A percentile compares a stretch with the other conserved stretches of the same genome.
phyloP scores from a whole-genome alignment of 1,140 invertebrate genomes.

The Pollicipes pollicipes region DNA sequence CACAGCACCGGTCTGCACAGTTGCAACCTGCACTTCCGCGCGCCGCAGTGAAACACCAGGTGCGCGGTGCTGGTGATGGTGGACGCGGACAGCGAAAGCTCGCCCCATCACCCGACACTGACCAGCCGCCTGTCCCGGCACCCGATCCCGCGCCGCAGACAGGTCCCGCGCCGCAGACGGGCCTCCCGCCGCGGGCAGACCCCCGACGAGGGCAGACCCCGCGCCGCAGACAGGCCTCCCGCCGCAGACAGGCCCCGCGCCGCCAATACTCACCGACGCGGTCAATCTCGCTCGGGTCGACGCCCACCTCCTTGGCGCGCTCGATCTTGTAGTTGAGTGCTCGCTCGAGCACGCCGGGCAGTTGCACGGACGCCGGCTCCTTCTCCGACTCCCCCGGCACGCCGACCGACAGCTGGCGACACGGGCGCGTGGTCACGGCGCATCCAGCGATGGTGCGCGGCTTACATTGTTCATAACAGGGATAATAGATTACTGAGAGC shows the following conservation, averaged over 20 bases:
- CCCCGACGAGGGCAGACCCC: neutral
- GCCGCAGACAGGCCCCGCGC: neutral
- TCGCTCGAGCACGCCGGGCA: constrained; percentile 72
- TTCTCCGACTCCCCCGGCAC: neutral
- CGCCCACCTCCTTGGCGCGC: constrained; percentile 54
- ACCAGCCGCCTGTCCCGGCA: neutral
- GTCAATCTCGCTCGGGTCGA: constrained; percentile 26
- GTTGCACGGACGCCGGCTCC: constrained; percentile 20
- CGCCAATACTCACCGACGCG: constrained; percentile 1
- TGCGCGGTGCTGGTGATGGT: too few relatives aligned
- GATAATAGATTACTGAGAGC: too few relatives aligned
- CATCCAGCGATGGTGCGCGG: too few relatives aligned
- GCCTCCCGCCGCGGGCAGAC: neutral
- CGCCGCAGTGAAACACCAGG: too few relatives aligned
- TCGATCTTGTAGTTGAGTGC: constrained; percentile 70
- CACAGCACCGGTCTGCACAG: too few relatives aligned
- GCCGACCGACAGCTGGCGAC: neutral
- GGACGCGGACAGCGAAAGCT: too few relatives aligned
- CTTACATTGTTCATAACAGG: too few relatives aligned
- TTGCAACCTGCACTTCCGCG: too few relatives aligned
- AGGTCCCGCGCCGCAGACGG: too few relatives aligned
- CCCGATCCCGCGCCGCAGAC: neutral
- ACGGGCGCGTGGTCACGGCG: too few relatives aligned
- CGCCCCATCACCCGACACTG: neutral
- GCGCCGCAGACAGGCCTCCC: neutral